A percentile compares a stretch with the other conserved stretches of the same genome.
These are phyloP conservation scores for Drosophila lowei DNA, from an alignment of 1,140 invertebrate species.

Conservation along the genomic window DNA sequence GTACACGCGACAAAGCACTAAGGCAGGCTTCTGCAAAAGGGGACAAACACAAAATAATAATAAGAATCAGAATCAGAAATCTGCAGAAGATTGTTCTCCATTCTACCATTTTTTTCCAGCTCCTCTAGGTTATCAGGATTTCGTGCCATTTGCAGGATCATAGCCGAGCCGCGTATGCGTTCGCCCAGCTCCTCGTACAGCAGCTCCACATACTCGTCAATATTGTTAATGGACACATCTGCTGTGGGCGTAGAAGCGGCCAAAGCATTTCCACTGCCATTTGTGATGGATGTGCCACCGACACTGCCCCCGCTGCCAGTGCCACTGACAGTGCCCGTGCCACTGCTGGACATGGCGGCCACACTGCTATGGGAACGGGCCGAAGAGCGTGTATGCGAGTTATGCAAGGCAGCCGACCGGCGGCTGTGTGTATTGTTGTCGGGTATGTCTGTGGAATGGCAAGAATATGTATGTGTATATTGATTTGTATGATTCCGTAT, in stretches of 20 bases:
- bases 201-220: constrained; percentile 97
- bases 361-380: constrained; percentile 55
- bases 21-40: constrained; percentile 92
- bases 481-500: no score
- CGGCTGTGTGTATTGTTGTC: constrained; percentile 74
- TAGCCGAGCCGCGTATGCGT: constrained; percentile 95
- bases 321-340: constrained; percentile 5
- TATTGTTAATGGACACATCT: constrained; percentile 89
- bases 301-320: constrained; percentile 14
- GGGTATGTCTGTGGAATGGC: constrained; percentile 52
- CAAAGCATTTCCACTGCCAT: constrained; percentile 24
- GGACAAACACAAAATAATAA: no score
- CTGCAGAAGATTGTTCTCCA: background rate
- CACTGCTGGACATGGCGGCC: constrained; percentile 41
- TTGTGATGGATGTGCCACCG: constrained; percentile 22
- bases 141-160: constrained; percentile 95
- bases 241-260: constrained; percentile 39
- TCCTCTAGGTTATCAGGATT: constrained; percentile 97
- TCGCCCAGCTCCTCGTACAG: constrained; percentile 97
- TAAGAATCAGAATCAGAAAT: background rate
- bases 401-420: constrained; percentile 61
- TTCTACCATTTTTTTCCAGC: constrained; percentile 93
- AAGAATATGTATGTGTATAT: background rate
- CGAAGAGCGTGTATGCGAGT: constrained; percentile 55
- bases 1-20: constrained; percentile 95